Conservation (phyloP, 2,113 vertebrate species). For the Anser brachyrhynchus region DNA sequence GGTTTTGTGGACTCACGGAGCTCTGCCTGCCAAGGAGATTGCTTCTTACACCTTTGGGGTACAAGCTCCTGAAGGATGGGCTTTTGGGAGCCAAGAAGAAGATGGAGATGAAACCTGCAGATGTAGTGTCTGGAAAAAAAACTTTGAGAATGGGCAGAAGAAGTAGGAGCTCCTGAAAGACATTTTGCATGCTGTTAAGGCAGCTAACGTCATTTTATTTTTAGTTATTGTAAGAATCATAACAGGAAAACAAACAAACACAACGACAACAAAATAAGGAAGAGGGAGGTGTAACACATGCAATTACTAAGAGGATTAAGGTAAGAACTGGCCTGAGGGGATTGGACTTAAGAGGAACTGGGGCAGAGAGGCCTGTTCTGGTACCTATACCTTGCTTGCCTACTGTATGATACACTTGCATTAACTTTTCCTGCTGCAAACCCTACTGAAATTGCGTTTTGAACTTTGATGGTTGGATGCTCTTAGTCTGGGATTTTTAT, state of each 20-base stretch:
- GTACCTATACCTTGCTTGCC: not conserved
- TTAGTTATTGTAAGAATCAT: not conserved
- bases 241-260: not conserved
- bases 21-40: not conserved
- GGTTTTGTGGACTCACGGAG: not conserved
- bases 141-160: not conserved
- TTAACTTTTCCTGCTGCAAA: not conserved
- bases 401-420: not conserved
- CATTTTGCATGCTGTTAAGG: not conserved
- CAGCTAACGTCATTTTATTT: not conserved
- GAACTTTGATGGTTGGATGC: not conserved
- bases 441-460: not conserved
- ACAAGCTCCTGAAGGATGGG: not conserved
- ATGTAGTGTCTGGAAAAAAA: not conserved
- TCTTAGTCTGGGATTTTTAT: no score
- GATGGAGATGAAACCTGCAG: not conserved
- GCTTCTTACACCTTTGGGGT: not conserved
- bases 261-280: not conserved
- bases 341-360: not conserved
- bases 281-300: not conserved
- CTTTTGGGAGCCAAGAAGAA: not conserved
- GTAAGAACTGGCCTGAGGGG: not conserved
- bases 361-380: not conserved
- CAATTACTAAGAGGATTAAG: not conserved
- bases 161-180: not conserved